Evolutionary conservation across 2,888 invertebrate genomes (phyloP), one percentile per base, ranked within the genome.

Genomic region (Agriopis aurantiaria): DNA sequence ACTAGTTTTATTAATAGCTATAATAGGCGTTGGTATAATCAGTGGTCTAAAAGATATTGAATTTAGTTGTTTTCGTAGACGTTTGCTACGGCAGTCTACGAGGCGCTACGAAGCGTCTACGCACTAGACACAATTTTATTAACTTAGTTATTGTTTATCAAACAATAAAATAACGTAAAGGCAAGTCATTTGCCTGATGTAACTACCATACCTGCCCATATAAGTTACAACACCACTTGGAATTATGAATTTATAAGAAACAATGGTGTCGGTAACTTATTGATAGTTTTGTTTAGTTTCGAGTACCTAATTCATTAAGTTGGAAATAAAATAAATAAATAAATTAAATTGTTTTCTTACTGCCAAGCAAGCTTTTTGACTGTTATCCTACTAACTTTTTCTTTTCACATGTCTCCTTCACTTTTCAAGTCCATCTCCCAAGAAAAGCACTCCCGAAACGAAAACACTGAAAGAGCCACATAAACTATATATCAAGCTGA

Each of bases 11-110:
- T 3, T 9, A 9, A 3, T 8, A 23, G 0, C n/a, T 14, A 5
- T 9, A 5, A 51, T 5, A 6, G 17, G 23, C 10, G 23, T 51
- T 23, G 9, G 23, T 12, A 10, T 23, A 10, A 17, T 11, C 23
- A 33, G 6, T 52, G 6, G 10, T 33, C 0, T 0, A 52, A n/a
- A 23, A 23, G 8, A 10, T 55, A 8, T 40, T 40, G 1, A 40
- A 40, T 33, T 52, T 8, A 33, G 23, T 40, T 40, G 0, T 55
- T 48, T 1, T 40, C 74, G 78, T 80, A 80, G 79, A 56, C n/a
- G 48, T 12, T 23, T 40, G 55, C 83, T 83, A 84, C 83, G 75
- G 14, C 0, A 6, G 73, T 73, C 84, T 83, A 84, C 83, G 80
- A 69, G n/a, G 4, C 65, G 74, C 75, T 82, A 82, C 79, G 79